Evolutionary conservation across 1,140 invertebrate species (phyloP).

Genomic region (Tigriopus japonicus): DNA sequence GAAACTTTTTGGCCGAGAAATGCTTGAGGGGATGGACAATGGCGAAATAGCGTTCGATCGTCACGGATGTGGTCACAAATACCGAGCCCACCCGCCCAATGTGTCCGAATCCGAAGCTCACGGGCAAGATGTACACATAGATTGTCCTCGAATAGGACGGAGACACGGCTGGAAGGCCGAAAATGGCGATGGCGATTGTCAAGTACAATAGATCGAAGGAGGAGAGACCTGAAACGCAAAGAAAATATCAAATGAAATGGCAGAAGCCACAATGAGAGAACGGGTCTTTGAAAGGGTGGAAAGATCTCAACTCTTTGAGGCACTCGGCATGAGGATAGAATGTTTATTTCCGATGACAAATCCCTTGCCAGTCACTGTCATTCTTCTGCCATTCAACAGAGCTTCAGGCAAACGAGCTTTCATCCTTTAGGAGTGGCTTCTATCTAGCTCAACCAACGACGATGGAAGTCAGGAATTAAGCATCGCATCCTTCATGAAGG

Average conservation of each 20-base stretch:
- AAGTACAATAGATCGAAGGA: neutral
- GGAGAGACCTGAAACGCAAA: neutral
- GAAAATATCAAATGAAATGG: neutral
- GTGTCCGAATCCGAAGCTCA: slow-evolving; percentile 2
- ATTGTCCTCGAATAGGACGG: neutral
- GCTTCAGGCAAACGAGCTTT: no score
- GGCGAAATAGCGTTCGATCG: slow-evolving; percentile 6
- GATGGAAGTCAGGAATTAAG: no score
- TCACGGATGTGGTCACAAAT: neutral
- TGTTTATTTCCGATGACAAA: no score
- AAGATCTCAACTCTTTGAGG: no score
- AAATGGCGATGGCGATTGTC: neutral
- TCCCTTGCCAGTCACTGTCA: no score
- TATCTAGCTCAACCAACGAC: no score
- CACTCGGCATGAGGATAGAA: no score
- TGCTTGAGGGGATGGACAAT: neutral
- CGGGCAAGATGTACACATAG: neutral
- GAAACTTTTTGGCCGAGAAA: neutral
- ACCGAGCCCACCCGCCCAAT: neutral
- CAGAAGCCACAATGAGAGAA: no score
- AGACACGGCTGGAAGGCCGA: neutral
- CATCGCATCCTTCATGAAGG: no score
- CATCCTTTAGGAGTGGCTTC: no score
- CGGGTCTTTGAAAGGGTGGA: no score
- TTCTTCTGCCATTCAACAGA: no score